phyloP scores from a whole-genome alignment of 2,113 vertebrate species.

The Pomatostomus ruficeps region DNA sequence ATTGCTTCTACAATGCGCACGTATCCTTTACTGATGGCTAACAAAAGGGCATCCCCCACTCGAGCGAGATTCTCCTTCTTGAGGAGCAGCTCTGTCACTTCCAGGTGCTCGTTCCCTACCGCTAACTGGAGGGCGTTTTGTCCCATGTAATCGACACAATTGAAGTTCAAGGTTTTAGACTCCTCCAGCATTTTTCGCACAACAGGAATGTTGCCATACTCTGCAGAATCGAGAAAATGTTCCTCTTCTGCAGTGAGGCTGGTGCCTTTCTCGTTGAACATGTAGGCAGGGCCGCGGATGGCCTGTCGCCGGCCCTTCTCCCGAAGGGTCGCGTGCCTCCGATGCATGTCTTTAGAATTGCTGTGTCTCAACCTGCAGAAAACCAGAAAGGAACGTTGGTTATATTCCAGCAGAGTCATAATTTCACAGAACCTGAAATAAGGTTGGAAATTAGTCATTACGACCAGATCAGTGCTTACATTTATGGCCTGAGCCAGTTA shows the following conservation, averaged over 20 bases:
- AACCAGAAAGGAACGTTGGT: background rate
- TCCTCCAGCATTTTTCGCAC: slow-evolving; percentile 97
- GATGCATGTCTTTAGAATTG: slow-evolving; percentile 84
- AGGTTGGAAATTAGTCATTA: background rate
- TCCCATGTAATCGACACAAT: slow-evolving; percentile 97
- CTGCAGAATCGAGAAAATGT: slow-evolving; percentile 90
- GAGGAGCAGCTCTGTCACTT: slow-evolving; percentile 92
- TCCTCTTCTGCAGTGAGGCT: slow-evolving; percentile 90
- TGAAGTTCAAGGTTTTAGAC: slow-evolving; percentile 94
- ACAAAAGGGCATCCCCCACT: slow-evolving; percentile 87
- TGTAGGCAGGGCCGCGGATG: slow-evolving; percentile 91
- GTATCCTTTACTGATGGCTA: slow-evolving; percentile 95
- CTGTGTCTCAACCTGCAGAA: slow-evolving; percentile 63
- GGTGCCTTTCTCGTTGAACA: slow-evolving; percentile 95
- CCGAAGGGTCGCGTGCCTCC: slow-evolving; percentile 88
- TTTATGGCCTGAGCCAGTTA: background rate
- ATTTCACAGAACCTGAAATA: background rate
- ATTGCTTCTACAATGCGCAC: slow-evolving; percentile 97
- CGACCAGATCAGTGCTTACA: background rate
- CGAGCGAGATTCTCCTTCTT: slow-evolving; percentile 91
- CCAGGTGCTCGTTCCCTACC: slow-evolving; percentile 93
- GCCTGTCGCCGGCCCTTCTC: slow-evolving; percentile 97
- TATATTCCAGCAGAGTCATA: background rate
- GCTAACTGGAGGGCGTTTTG: slow-evolving; percentile 93
- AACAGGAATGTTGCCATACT: slow-evolving; percentile 96